Evolutionary conservation across 2,797 vertebrate genomes (phyloP), one percentile per base, ranked within the genome.

Genomic region (Hemitrygon akajei): DNA sequence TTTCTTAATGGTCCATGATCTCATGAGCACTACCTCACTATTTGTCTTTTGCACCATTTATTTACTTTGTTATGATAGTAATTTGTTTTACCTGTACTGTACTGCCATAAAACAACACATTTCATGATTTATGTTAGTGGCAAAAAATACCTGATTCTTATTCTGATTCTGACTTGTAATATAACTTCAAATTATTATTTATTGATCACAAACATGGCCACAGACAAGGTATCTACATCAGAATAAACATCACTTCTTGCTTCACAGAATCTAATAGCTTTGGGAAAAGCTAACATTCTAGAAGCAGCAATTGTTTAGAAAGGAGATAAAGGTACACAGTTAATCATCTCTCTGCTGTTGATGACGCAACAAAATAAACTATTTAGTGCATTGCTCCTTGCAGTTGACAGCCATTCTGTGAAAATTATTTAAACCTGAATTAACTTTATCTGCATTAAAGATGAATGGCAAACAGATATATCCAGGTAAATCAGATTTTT

Each of bases 141-240:
- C 47, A 47, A 47, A 47, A 47, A 47, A 47, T n/a, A n/a, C 2
- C 47, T 47, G 47, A 47, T 47, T 47, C 47, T 47, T 47, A 47
- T 47, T 47, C 47, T 47, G 47, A 47, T 47, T 47, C 47, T 47
- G 47, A 47, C 69, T 16, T 69, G 22, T 93, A 92, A 93, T 71
- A 82, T 75, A 91, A 27, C 93, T 93, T 94, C 91, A 94, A 93
- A 93, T 93, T 9, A 94, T 25, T 94, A 92, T 82, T 94, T 93
- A 94, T 84, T 37, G 91, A 95, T 69, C 75, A 60, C 93, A 34
- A 77, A 94, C 92, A 86, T 94, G 93, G 95, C 22, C 11, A 0
- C 25, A 91, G 66, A 75, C 71, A 47, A 7, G 94, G 94, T 63
- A 25, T 91, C 91, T 94, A 94, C 91, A 94, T 95, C 94, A 94